Evolutionary conservation across 2,113 vertebrate species (phyloP), one percentile per base, ranked within the genome.

Genomic region (Coryphaenoides rupestris): DNA sequence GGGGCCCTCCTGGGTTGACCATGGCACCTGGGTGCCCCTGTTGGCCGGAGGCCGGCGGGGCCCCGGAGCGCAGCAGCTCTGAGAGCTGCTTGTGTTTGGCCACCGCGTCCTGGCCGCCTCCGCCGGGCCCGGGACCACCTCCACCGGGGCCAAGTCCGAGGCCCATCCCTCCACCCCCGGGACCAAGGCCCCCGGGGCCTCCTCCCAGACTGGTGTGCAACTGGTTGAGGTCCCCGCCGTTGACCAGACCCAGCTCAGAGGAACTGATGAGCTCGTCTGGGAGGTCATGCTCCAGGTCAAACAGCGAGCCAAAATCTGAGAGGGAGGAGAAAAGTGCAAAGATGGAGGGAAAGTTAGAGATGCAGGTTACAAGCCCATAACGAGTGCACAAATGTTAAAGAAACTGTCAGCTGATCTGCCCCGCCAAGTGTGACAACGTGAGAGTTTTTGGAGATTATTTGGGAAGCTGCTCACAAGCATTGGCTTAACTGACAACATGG

Each of bases 41-140:
- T 26, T 79, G 85, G 63, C 70, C 61, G 7, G 85, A 75, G 26
- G 82, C 50, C 46, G 88, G 88, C 82, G 92, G 91, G 79, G 76
- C 83, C 73, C 94, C 94, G 58, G 95, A 93, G 55, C 95, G 93
- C 49, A 98, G 77, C 75, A 99, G 91, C 87, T 99, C 97, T 13
- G 97, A 99, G 47, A 99, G 90, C 74, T 99, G 97, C 89, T 98
- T 98, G 88, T 99, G 97, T 89, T 98, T 99, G 80, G 96, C 95
- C 68, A 95, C 96, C 68, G 96, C 97, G 84, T 99, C 96, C 87
- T 95, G 96, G 15, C 80, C 85, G 21, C 78, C 67, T 24, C 77
- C 58, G 13, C 80, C 82, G 16, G 78, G 65, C 66, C 70, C 79
- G 19, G 77, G 82, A 22, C 77, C 81, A 68, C 70, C 79, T 22